These are phyloP conservation scores for Eupithecia exiguata DNA, from an alignment of 2,888 invertebrate species.

Conservation along the genomic window DNA sequence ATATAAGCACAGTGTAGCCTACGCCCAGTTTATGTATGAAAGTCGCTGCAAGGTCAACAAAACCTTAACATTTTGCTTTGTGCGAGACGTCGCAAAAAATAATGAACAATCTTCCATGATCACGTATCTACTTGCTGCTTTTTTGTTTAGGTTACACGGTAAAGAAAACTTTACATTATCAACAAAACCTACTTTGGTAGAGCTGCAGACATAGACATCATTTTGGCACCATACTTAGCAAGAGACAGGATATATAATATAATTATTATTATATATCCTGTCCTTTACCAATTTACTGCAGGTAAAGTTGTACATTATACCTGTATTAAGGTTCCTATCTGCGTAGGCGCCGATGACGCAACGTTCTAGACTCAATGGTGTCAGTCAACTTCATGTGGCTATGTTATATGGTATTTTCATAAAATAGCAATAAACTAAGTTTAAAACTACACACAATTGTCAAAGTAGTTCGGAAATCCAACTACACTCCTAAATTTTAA, in stretches of 20 bases:
- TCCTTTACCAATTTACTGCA: no score
- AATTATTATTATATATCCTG: no score
- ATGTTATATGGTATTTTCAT: background rate
- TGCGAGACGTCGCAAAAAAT: slow-evolving; percentile 60
- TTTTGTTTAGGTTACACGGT: background rate
- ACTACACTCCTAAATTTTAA: background rate
- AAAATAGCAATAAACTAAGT: background rate
- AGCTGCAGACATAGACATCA: background rate
- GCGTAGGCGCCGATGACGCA: slow-evolving; percentile 18
- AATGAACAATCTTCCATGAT: slow-evolving; percentile 33
- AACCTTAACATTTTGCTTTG: slow-evolving; percentile 75
- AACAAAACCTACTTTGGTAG: background rate
- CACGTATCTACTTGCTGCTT: slow-evolving; percentile 12
- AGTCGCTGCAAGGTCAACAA: slow-evolving; percentile 68
- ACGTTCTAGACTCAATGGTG: background rate
- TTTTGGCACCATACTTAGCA: background rate
- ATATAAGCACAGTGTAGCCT: slow-evolving; percentile 44
- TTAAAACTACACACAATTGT: background rate
- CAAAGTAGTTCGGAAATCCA: background rate
- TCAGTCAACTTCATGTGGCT: background rate
- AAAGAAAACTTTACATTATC: background rate
- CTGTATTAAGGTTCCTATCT: background rate
- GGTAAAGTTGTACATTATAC: background rate
- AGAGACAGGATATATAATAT: background rate
- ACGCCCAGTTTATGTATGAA: slow-evolving; percentile 68